Conservation (phyloP, 2,113 vertebrate genomes). For the Microcebus murinus region DNA sequence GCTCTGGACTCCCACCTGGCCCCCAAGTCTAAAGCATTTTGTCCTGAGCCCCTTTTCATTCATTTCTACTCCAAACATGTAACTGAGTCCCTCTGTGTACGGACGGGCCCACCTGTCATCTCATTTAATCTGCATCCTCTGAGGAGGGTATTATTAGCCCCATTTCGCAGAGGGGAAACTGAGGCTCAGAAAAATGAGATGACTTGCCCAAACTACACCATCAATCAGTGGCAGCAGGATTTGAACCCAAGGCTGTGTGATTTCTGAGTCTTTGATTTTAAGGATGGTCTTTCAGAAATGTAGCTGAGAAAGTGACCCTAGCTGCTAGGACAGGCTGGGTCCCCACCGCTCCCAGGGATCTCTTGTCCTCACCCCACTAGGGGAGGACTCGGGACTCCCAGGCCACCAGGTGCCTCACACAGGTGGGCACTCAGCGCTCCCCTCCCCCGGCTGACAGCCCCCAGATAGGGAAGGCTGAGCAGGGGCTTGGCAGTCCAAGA, state of each 20-base stretch:
- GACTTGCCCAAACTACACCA: background rate
- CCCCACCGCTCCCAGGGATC: background rate
- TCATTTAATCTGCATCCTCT: background rate
- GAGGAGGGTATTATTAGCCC: background rate
- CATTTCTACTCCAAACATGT: background rate
- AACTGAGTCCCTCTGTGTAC: background rate
- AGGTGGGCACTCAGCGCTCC: no score
- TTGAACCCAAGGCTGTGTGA: background rate
- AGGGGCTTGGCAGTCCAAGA: background rate
- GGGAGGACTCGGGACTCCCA: background rate
- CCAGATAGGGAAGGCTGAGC: no score
- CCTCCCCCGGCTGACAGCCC: no score
- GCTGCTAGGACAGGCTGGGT: background rate
- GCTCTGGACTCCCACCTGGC: background rate
- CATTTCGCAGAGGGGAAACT: background rate
- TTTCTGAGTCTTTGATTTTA: background rate
- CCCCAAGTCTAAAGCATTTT: background rate
- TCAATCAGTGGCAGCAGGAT: background rate
- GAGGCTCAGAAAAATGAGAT: background rate
- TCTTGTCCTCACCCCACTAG: background rate
- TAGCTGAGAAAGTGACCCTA: background rate
- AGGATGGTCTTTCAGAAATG: background rate
- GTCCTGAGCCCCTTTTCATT: background rate
- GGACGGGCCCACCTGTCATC: rapidly evolving
- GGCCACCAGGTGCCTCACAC: background rate